phyloP scores from a whole-genome alignment of 2,888 invertebrate genomes.

The Agrochola lota region DNA sequence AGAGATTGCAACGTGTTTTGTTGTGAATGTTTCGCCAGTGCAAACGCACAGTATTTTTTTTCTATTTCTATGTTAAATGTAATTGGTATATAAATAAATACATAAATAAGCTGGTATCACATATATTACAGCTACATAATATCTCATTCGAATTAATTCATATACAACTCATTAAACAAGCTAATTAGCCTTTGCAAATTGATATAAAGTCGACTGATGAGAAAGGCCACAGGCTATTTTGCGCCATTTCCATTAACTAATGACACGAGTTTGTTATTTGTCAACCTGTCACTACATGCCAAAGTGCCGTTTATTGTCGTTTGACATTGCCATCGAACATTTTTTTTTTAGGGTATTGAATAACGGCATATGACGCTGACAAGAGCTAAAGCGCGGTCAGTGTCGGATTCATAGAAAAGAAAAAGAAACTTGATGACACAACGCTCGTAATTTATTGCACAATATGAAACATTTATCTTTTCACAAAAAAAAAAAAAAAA shows the following conservation, averaged over 20 bases:
- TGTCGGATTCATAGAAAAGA: too few species aligned
- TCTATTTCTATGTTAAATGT: too few species aligned
- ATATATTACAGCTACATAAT: not conserved
- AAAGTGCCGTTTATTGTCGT: not conserved
- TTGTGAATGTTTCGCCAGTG: too few species aligned
- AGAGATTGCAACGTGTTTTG: too few species aligned
- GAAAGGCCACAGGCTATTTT: slow-evolving; percentile 20
- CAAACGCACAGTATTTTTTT: too few species aligned
- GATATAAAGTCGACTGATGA: slow-evolving; percentile 19
- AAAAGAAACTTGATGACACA: too few species aligned
- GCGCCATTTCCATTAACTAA: slow-evolving; percentile 1
- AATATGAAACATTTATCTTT: too few species aligned
- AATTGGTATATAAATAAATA: too few species aligned
- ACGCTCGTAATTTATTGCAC: too few species aligned
- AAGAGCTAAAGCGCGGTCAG: too few species aligned
- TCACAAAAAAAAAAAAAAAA: too few species aligned
- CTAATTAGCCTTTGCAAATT: slow-evolving; percentile 26
- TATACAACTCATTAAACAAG: slow-evolving; percentile 20
- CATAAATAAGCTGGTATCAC: not conserved
- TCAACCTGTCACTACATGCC: slow-evolving; percentile 14
- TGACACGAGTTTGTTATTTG: slow-evolving; percentile 17
- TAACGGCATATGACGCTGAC: too few species aligned
- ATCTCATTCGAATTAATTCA: slow-evolving; percentile 10
- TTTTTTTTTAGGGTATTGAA: not conserved
- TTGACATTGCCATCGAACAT: not conserved